Base-by-base conservation (phyloP, 2,797 vertebrate species). In the Mareca penelope region DNA sequence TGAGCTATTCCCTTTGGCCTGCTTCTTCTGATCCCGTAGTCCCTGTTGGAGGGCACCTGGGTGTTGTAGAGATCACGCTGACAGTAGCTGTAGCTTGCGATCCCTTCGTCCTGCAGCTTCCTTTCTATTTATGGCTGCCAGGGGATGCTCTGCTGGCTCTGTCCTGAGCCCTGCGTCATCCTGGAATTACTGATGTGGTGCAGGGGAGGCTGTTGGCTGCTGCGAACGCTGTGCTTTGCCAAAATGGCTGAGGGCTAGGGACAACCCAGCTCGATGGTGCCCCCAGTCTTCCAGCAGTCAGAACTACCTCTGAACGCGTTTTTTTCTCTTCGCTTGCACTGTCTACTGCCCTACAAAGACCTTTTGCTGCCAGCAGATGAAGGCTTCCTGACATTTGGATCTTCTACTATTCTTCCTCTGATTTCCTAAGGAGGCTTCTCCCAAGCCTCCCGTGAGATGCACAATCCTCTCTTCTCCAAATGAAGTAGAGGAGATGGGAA, bases 261-360 rank as follows among this genome's bases (percentile, higher is more conserved):
- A 59, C 33, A 69, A 55, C 28, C 73, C 69, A 78, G 53, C 83
- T 93, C 8, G 6, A 81, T 59, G 82, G 82, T 88, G 72, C 42
- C 88, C 70, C 28, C 64, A 46, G 39, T 86, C 70, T 92, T 91
- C 0, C 6, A 68, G 73, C 19, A 75, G 18, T 10, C 59, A 76
- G 59, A 90, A 80, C n/a, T 75, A 12, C 72, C 28, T 75, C 73
- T 72, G 69, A 44, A 23, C 46, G 8, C 3, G 3, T 44, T 83
- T 56, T 56, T 42, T 19, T 53, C 12, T 23, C 8, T 13, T 64
- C 18, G 10, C 2, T 26, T 24, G 9, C 18, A 9, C 7, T 31
- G 11, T 24, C 52, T 53, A 10, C 14, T 55, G 24, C 72, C 10
- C 44, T 5, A 5, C 4, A 72, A 50, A 18, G 0, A 9, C 9